Evolutionary conservation across 2,113 vertebrate genomes (phyloP).

Genomic region (Crocuta crocuta): DNA sequence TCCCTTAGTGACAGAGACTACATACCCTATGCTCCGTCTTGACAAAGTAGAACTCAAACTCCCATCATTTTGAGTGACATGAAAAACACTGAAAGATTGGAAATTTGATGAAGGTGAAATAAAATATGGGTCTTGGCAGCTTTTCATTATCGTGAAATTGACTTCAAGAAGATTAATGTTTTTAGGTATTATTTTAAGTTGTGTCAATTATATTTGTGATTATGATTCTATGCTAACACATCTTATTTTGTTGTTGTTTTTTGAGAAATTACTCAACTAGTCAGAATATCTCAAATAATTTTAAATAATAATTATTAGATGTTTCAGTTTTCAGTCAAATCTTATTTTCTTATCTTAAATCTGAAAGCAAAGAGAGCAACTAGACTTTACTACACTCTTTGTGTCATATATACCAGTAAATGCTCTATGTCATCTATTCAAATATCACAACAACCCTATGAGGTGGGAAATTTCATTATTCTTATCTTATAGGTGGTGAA

Average conservation of each 20-base stretch:
- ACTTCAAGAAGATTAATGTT: constrained; percentile 63
- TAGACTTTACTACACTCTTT: not conserved
- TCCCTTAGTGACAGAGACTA: not conserved
- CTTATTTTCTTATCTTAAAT: not conserved
- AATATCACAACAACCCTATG: not conserved
- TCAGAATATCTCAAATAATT: constrained; percentile 14
- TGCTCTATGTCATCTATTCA: not conserved
- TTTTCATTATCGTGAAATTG: constrained; percentile 66
- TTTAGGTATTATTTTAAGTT: constrained; percentile 60
- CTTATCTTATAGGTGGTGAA: not conserved
- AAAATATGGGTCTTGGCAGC: constrained; percentile 51
- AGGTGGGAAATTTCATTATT: not conserved
- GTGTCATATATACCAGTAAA: not conserved
- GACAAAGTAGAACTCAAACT: constrained; percentile 51
- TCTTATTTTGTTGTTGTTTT: not conserved
- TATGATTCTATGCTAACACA: not conserved
- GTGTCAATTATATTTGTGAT: constrained; percentile 32
- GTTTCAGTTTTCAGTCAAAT: not conserved
- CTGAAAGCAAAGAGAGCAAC: not conserved
- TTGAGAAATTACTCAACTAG: not conserved
- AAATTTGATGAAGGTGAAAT: constrained; percentile 72
- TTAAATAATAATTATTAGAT: constrained; percentile 20
- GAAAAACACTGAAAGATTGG: constrained; percentile 64
- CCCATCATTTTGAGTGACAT: constrained; percentile 59
- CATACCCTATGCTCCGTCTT: not conserved